Evolutionary conservation across 1,140 invertebrate genomes (phyloP).

Genomic region (Drosophila erecta): DNA sequence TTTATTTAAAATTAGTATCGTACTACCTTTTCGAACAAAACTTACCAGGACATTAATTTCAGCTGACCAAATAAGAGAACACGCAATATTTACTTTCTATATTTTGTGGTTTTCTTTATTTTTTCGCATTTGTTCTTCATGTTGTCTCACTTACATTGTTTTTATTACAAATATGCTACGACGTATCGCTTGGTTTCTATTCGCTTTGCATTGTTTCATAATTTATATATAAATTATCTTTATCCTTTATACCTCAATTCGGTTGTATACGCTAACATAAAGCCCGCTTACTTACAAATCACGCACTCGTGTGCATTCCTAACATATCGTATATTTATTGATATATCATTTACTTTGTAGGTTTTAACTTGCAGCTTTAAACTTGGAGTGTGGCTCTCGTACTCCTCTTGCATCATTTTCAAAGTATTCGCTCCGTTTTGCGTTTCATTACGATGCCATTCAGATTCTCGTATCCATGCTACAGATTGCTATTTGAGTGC

Average conservation of each 20-base stretch:
- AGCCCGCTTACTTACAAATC: constrained; percentile 56
- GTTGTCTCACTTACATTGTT: constrained; percentile 68
- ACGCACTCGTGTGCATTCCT: constrained; percentile 38
- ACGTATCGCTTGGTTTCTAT: constrained; percentile 14
- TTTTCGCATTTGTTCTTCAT: constrained; percentile 43
- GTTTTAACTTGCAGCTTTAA: constrained; percentile 49
- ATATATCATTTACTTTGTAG: constrained; percentile 43
- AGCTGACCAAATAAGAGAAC: neutral
- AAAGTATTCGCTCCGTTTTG: constrained; percentile 25
- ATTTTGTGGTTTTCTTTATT: constrained; percentile 56
- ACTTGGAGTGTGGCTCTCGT: constrained; percentile 50
- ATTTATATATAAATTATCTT: constrained; percentile 38
- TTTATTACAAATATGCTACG: constrained; percentile 67
- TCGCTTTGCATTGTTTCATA: constrained; percentile 36
- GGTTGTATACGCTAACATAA: constrained; percentile 43
- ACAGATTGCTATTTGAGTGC: constrained; percentile 55
- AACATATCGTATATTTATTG: constrained; percentile 50
- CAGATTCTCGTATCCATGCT: constrained; percentile 38
- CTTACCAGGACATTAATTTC: neutral
- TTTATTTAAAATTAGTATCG: no score
- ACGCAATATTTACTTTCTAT: constrained; percentile 37
- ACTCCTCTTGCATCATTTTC: constrained; percentile 69
- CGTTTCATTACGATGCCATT: constrained; percentile 25
- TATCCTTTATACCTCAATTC: constrained; percentile 56
- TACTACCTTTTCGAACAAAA: neutral